Evolutionary conservation across 2,797 vertebrate species (phyloP).

Genomic region (Melanogrammus aeglefinus): DNA sequence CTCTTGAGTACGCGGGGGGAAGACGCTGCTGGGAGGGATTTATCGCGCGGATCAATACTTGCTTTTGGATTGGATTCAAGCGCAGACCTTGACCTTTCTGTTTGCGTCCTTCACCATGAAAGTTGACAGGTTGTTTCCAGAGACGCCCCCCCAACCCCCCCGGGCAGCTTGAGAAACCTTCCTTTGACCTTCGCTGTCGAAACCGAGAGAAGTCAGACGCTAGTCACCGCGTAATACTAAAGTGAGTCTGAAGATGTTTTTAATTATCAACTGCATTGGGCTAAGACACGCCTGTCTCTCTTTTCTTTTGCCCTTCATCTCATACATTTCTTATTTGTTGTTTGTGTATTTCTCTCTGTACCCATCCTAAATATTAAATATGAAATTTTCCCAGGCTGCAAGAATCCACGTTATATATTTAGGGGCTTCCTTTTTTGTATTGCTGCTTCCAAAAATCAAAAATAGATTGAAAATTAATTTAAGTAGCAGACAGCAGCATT

Average conservation of each 20-base stretch:
- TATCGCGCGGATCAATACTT: slow-evolving; percentile 59
- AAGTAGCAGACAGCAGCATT: background rate
- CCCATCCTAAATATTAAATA: background rate
- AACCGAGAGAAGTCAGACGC: background rate
- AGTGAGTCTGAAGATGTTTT: background rate
- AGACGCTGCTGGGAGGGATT: slow-evolving; percentile 53
- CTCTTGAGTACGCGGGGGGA: slow-evolving; percentile 40
- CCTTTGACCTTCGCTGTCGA: background rate
- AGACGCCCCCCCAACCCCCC: background rate
- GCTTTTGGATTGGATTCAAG: slow-evolving; percentile 55
- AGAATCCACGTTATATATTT: background rate
- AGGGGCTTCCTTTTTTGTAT: background rate
- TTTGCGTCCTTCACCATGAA: slow-evolving; percentile 39
- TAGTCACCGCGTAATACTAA: background rate
- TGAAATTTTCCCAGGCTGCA: background rate
- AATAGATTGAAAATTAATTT: background rate
- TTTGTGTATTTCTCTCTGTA: slow-evolving; percentile 27
- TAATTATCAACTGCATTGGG: background rate
- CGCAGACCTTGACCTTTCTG: slow-evolving; percentile 55
- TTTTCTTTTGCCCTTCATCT: background rate
- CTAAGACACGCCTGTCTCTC: background rate
- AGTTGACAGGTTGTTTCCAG: slow-evolving; percentile 39
- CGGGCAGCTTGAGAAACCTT: background rate
- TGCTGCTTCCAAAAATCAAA: background rate
- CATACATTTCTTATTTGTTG: slow-evolving; percentile 22